These are phyloP conservation scores for Neuroscelio doddi DNA, from an alignment of 2,888 invertebrate species.

Conservation along the genomic window DNA sequence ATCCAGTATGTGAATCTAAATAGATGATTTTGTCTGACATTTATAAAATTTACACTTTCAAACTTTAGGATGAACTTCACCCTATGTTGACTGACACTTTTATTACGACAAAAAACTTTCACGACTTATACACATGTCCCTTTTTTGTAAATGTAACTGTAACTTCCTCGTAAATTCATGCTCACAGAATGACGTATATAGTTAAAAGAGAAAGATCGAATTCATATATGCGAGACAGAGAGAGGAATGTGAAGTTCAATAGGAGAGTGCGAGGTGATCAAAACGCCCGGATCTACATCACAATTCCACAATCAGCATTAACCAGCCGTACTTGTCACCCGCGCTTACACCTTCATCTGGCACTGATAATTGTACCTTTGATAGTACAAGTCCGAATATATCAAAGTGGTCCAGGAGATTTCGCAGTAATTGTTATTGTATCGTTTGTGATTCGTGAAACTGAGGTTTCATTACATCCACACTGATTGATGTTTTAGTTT, in stretches of 20 bases:
- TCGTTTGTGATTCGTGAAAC: conserved; percentile 29
- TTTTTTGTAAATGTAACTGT: too few relatives aligned
- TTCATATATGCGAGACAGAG: conserved; percentile 4
- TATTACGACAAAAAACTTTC: too few relatives aligned
- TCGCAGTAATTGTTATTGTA: conserved; percentile 40
- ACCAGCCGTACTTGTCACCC: conserved; percentile 53
- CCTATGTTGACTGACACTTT: too few relatives aligned
- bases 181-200: conserved; percentile 27
- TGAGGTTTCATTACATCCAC: conserved; percentile 37
- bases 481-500: conserved; percentile 15
- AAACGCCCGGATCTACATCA: conserved; percentile 55
- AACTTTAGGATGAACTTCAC: too few relatives aligned
- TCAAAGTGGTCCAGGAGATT: conserved; percentile 34
- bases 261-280: conserved; percentile 24
- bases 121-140: too few relatives aligned
- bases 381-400: conserved; percentile 46
- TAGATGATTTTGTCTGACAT: too few relatives aligned
- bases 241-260: background rate
- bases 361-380: conserved; percentile 61
- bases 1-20: too few relatives aligned
- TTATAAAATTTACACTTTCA: too few relatives aligned
- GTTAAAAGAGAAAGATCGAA: conserved; percentile 19
- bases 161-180: too few relatives aligned
- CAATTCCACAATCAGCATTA: conserved; percentile 65
- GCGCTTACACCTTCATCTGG: conserved; percentile 49